Base-by-base conservation (phyloP, 2,888 invertebrate genomes). In the Eupithecia centaureata region DNA sequence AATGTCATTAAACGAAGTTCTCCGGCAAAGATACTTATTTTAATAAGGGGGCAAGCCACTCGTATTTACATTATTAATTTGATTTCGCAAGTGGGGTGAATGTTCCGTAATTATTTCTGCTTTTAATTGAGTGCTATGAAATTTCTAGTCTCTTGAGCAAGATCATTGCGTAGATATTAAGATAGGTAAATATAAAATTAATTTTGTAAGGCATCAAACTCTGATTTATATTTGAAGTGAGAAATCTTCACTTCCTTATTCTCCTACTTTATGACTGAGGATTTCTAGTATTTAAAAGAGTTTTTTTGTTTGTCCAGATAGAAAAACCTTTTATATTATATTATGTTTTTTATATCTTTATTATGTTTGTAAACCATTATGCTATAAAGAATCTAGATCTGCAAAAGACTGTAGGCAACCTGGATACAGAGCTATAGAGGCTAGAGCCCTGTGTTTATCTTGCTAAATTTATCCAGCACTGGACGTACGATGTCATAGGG, bases 91-190 rank as follows among this genome's bases (percentile, higher is more conserved):
- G 87, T 89, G 87, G 91, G 91, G 90, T 86, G 87, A 86, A 88
- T 85, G 84, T 82, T 87, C 79, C 79, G 78, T 84, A 89, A 91
- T 92, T 90, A 91, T 90, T 88, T 89, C 86, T 86, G 84, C 86
- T 85, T 90, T 92, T 92, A 91, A 92, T 92, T 92, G 89, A 91
- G 88, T 86, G 89, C 85, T 86, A 87, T 86, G 86, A 86, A 90
- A 89, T 91, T 89, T 89, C 84, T 87, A 84, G 82, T 82, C 87
- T 82, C 88, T 87, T 83, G 83, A 88, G 81, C 82, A 66, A 79
- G 84, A 86, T 88, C 83, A 86, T 84, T 84, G 83, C 79, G 83
- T 77, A 80, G 77, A 73, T 52, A 65, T 68, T 56, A 68, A 35
- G 67, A 68, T 68, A 72, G 61, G 60, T 67, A 38, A 64, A 68